Evolutionary conservation across 1,140 invertebrate species (phyloP).

Genomic region (Conus betulinus): DNA sequence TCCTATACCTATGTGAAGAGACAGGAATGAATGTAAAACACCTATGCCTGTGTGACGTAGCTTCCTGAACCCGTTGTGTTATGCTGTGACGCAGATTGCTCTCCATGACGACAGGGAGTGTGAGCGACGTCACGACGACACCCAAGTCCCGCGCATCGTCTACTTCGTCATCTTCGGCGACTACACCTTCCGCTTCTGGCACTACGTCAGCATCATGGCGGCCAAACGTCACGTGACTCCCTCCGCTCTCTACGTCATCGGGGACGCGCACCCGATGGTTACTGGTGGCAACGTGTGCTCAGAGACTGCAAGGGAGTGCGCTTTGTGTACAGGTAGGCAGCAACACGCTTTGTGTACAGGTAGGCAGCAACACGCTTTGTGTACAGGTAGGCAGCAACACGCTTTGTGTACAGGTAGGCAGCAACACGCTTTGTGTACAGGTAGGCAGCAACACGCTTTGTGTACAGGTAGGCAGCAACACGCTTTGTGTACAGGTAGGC

Average conservation of each 20-base stretch:
- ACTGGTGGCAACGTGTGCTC: slow-evolving; percentile 42
- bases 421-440: not conserved
- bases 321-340: slow-evolving; percentile 22
- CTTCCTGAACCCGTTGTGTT: no score
- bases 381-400: not conserved
- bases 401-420: not conserved
- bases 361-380: not conserved
- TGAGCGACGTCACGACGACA: slow-evolving; percentile 16
- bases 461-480: not conserved
- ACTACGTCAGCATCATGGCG: slow-evolving; percentile 46
- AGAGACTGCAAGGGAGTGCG: slow-evolving; percentile 39
- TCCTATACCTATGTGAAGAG: not conserved
- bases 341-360: not conserved
- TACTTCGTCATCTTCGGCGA: slow-evolving; percentile 51
- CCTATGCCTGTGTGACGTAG: no score
- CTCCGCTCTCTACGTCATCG: slow-evolving; percentile 46
- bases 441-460: not conserved
- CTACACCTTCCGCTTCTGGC: slow-evolving; percentile 45
- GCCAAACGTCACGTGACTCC: slow-evolving; percentile 43
- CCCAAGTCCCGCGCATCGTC: slow-evolving; percentile 41
- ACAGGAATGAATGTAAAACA: no score
- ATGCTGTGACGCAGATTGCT: not conserved
- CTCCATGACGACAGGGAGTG: slow-evolving; percentile 18
- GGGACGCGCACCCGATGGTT: slow-evolving; percentile 42
- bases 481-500: not conserved